Evolutionary conservation across 2,797 vertebrate genomes (phyloP), one percentile per base, ranked within the genome.

Genomic region (Corythornis leucogaster): DNA sequence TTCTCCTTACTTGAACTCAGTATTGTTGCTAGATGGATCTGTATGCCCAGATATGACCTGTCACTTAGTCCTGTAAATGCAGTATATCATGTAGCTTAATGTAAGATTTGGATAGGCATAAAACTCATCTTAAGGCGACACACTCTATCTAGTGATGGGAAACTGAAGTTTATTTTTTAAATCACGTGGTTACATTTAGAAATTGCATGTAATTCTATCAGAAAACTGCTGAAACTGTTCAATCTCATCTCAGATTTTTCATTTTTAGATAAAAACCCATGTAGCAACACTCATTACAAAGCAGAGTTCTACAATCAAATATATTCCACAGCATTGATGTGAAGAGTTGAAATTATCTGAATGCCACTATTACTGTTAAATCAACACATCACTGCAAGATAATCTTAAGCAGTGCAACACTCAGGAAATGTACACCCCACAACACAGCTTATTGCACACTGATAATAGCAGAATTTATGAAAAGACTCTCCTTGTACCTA

Each of bases 271-370:
- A 57, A 80, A 92, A 87, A 25, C 2, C 30, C 45, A n/a, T 55
- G 22, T 45, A 91, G 62, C 8, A 64, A 55, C 0, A 3, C 26
- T 87, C n/a, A 67, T 17, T 64, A 48, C 26, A 80, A 85, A 87
- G 30, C 46, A 68, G 31, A 66, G 74, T 69, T 70, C 71, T 59
- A 24, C 18, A 54, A 55, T n/a, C 15, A 73, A 92, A 68, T 31
- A 66, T 9, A 48, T 80, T 92, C 26, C 31, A 75, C n/a, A 89
- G 40, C 15, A 59, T 7, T 83, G 25, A n/a, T 89, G 62, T n/a
- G 53, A 53, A 90, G 30, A 79, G 26, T 4, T 78, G 85, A 83
- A 85, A 80, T 87, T 70, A 87, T 62, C 69, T 89, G 28, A 94
- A 78, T 46, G 14, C 54, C 63, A 91, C 30, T 15, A 62, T 82